These are phyloP conservation scores for Tamias sibiricus DNA, from an alignment of 2,113 vertebrate genomes.

Conservation along the genomic window DNA sequence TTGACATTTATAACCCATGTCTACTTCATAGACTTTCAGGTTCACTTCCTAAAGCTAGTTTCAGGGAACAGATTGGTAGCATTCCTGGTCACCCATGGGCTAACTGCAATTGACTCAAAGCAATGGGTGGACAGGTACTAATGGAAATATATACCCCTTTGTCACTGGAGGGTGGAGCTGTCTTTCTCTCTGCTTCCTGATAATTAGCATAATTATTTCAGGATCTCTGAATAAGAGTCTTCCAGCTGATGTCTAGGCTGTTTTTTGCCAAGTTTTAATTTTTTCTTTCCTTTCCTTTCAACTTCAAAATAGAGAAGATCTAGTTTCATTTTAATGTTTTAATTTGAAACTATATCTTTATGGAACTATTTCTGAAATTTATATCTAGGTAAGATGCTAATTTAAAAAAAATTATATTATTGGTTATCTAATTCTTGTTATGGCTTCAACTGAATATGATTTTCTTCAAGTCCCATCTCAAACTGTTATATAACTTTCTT, in stretches of 20 bases:
- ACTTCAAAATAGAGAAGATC: not conserved
- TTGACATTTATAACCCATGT: not conserved
- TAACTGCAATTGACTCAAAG: not conserved
- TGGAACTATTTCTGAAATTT: not conserved
- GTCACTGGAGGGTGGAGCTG: too few species aligned
- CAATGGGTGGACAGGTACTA: not conserved
- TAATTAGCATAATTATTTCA: not conserved
- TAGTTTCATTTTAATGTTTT: not conserved
- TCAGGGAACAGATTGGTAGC: not conserved
- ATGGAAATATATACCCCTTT: not conserved
- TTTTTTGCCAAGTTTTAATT: not conserved
- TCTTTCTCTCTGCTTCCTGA: too few species aligned
- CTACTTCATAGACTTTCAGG: not conserved
- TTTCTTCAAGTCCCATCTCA: not conserved
- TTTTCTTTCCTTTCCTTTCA: not conserved
- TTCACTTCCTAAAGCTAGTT: not conserved
- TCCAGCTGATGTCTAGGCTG: not conserved
- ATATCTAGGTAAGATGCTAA: not conserved
- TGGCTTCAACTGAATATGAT: not conserved
- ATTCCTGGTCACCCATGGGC: fast-evolving
- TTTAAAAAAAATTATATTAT: not conserved
- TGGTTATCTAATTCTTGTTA: not conserved
- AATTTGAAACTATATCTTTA: not conserved
- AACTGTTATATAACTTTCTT: slow-evolving; percentile 23
- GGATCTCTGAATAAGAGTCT: not conserved